A percentile compares a stretch with the other conserved stretches of the same genome.
These are phyloP conservation scores for Apoderus coryli DNA, from an alignment of 2,888 invertebrate species.

Conservation along the genomic window DNA sequence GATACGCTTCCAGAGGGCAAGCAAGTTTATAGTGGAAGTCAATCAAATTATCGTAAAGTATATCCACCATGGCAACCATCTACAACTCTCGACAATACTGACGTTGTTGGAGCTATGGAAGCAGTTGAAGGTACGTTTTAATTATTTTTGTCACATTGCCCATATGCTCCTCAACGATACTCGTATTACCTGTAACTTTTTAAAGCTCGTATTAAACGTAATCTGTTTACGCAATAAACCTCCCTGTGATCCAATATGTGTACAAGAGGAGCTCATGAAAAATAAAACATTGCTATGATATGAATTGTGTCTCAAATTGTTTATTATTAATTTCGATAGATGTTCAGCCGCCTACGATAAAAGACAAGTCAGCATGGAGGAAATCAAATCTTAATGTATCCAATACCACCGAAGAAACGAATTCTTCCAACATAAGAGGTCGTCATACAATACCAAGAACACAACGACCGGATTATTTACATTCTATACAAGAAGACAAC, in stretches of 20 bases:
- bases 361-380: slow-evolving; percentile 65
- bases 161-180: not conserved
- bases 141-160: not conserved
- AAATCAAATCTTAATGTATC: slow-evolving; percentile 52
- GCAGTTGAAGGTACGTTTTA: slow-evolving; percentile 80
- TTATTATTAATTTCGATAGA: no score
- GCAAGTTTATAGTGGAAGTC: slow-evolving; percentile 34
- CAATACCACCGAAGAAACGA: slow-evolving; percentile 49
- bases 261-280: no score
- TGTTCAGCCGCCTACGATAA: slow-evolving; percentile 55
- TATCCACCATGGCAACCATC: slow-evolving; percentile 72
- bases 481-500: slow-evolving; percentile 38
- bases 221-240: no score
- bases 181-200: no score
- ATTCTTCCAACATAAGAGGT: slow-evolving; percentile 43
- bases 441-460: slow-evolving; percentile 37
- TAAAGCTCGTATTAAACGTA: no score
- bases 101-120: slow-evolving; percentile 73
- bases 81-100: slow-evolving; percentile 61
- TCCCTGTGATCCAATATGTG: no score
- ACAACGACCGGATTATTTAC: slow-evolving; percentile 25
- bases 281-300: no score
- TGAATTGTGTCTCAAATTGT: slow-evolving; percentile 14
- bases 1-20: slow-evolving; percentile 64
- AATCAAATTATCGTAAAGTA: slow-evolving; percentile 42